Evolutionary conservation across 2,797 vertebrate species (phyloP).

Genomic region (Valencia hispanica): DNA sequence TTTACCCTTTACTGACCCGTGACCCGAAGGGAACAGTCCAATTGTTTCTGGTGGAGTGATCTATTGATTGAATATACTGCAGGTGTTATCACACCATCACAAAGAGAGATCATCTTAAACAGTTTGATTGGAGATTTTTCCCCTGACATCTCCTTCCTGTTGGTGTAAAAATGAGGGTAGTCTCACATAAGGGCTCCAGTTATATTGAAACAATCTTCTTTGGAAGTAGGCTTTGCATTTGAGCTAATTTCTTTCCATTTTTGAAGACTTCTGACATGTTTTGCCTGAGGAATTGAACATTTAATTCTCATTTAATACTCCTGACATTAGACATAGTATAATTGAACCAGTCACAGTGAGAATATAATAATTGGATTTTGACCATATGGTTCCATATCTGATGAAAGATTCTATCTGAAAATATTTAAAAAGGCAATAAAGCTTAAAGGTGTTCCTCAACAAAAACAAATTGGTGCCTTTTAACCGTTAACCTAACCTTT

Average conservation of each 20-base stretch:
- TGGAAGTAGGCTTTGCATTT: not conserved
- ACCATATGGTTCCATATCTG: not conserved
- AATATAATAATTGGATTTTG: not conserved
- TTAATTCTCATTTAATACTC: not conserved
- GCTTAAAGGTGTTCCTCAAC: not conserved
- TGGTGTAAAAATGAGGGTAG: not conserved
- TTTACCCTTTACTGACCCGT: not conserved
- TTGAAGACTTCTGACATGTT: not conserved
- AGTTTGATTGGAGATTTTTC: not conserved
- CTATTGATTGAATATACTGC: slow-evolving; percentile 2
- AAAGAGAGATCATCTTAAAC: not conserved
- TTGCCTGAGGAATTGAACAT: not conserved
- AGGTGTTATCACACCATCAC: not conserved
- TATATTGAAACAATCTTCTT: not conserved
- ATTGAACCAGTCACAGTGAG: not conserved
- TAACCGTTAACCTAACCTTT: not conserved
- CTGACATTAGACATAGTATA: slow-evolving; percentile 1
- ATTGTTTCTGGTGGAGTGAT: not conserved
- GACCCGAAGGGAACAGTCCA: not conserved
- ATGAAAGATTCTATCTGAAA: not conserved
- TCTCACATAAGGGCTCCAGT: not conserved
- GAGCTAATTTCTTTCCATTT: not conserved
- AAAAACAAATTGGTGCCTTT: not conserved
- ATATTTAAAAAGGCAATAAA: not conserved
- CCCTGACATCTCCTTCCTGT: not conserved